Conservation (phyloP, 1,140 invertebrate genomes). For the Drosophila insularis region DNA sequence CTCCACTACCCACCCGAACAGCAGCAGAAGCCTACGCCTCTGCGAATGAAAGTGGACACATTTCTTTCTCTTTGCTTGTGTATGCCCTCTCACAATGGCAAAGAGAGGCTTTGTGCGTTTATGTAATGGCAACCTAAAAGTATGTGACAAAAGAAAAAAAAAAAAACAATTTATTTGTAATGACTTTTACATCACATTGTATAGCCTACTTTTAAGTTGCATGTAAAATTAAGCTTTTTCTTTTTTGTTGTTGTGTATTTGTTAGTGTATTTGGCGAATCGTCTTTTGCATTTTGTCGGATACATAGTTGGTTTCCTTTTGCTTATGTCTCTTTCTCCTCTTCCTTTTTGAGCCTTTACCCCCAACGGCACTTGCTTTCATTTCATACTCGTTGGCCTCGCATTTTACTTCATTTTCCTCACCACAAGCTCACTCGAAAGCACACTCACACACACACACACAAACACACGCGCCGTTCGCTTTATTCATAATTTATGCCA, state of each 20-base stretch:
- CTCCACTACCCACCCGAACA: neutral
- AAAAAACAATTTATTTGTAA: neutral
- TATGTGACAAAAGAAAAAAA: neutral
- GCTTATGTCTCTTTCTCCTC: slow-evolving; percentile 9
- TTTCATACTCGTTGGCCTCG: slow-evolving; percentile 64
- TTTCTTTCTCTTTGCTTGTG: slow-evolving; percentile 41
- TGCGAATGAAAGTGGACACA: slow-evolving; percentile 59
- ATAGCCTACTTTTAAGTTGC: slow-evolving; percentile 21
- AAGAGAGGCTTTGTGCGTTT: neutral
- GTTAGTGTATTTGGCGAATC: slow-evolving; percentile 42
- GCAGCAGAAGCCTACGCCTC: slow-evolving; percentile 1
- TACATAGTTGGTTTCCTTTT: slow-evolving; percentile 29
- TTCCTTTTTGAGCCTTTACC: slow-evolving; percentile 10
- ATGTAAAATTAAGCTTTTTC: neutral
- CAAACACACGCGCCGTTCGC: slow-evolving; percentile 59
- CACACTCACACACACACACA: slow-evolving; percentile 24
- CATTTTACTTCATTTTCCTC: slow-evolving; percentile 72
- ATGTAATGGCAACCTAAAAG: slow-evolving; percentile 5
- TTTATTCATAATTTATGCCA: slow-evolving; percentile 79
- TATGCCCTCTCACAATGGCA: slow-evolving; percentile 21
- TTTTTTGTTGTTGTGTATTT: neutral
- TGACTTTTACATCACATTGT: neutral
- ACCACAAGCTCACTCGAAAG: slow-evolving; percentile 56
- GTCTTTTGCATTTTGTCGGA: neutral
- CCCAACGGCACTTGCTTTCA: slow-evolving; percentile 72